Conservation (phyloP, 2,888 invertebrate genomes). For the Cenopis cana region DNA sequence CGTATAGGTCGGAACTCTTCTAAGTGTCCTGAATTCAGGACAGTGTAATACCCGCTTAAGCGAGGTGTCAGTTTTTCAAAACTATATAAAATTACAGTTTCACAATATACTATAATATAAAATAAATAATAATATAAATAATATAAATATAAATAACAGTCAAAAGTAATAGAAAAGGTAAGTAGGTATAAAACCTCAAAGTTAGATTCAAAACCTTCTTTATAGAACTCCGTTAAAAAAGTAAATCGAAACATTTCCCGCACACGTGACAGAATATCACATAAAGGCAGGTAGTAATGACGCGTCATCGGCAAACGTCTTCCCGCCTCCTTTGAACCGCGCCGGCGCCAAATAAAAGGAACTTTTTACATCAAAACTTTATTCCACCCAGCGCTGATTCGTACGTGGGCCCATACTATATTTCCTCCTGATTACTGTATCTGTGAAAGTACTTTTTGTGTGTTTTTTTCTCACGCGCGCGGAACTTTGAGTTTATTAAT, state of each 20-base stretch:
- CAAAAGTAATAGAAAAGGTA: no score
- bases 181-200: neutral
- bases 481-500: slow-evolving; percentile 21
- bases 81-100: no score
- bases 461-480: slow-evolving; percentile 27
- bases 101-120: no score
- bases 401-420: slow-evolving; percentile 78
- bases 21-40: no score
- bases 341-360: slow-evolving; percentile 73
- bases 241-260: slow-evolving; percentile 11
- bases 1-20: no score
- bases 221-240: neutral
- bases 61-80: no score
- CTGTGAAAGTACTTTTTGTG: slow-evolving; percentile 53
- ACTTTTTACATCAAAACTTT: slow-evolving; percentile 86
- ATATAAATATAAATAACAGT: no score
- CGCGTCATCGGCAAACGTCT: slow-evolving; percentile 29
- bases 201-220: neutral
- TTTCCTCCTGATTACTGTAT: slow-evolving; percentile 76
- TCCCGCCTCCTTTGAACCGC: slow-evolving; percentile 1
- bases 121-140: no score
- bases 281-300: slow-evolving; percentile 24
- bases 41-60: no score
- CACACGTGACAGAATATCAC: slow-evolving; percentile 29
- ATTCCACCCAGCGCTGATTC: slow-evolving; percentile 71